Evolutionary conservation across 2,797 vertebrate genomes (phyloP).

Genomic region (Arctocebus calabarensis): DNA sequence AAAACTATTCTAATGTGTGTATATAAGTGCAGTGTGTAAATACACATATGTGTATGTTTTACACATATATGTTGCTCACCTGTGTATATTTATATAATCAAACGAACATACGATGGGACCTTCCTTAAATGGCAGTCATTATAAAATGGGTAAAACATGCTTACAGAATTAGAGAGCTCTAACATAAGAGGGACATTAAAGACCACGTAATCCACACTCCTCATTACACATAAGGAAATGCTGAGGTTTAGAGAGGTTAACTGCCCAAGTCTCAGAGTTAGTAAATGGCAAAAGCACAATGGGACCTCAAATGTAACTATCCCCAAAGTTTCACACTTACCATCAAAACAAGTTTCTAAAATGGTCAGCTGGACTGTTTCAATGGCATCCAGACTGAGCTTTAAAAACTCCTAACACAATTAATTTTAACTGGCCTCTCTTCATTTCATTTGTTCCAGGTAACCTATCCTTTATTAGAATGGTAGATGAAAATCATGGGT

Average conservation of each 20-base stretch:
- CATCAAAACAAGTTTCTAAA: conserved; percentile 45
- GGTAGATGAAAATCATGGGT: not conserved
- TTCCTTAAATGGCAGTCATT: conserved; percentile 24
- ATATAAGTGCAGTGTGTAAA: not conserved
- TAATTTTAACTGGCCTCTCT: not conserved
- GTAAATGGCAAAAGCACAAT: not conserved
- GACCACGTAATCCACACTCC: not conserved
- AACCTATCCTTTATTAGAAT: conserved; percentile 30
- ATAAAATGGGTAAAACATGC: conserved; percentile 12
- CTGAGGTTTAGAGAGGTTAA: conserved; percentile 1
- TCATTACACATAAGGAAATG: not conserved
- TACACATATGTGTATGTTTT: not conserved
- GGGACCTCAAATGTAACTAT: not conserved
- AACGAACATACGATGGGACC: not conserved
- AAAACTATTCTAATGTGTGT: not conserved
- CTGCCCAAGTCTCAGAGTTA: not conserved
- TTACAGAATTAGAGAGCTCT: conserved; percentile 7
- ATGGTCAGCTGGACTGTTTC: not conserved
- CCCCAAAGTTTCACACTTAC: not conserved
- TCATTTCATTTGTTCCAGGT: conserved; percentile 7
- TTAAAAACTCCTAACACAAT: conserved; percentile 12
- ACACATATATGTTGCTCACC: not conserved
- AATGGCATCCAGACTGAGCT: conserved; percentile 19
- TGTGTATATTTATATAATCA: not conserved
- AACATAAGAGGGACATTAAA: not conserved